Evolutionary conservation across 2,888 invertebrate genomes (phyloP).

Genomic region (Auanema freiburgensis): DNA sequence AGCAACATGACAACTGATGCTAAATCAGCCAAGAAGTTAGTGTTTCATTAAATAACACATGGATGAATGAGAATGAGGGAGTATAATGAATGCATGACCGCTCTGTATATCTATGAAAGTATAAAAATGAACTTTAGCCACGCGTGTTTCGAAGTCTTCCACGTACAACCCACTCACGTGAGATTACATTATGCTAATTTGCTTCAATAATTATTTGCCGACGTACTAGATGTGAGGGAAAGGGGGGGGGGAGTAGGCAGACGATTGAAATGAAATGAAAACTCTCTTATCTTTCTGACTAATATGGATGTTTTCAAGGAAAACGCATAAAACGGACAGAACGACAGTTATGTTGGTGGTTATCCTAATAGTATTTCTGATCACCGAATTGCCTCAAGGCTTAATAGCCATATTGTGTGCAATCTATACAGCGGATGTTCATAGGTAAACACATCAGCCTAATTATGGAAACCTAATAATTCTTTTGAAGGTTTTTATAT

Average conservation of each 20-base stretch:
- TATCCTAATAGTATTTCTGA: constrained; percentile 77
- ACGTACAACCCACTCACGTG: too few relatives aligned
- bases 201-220: too few relatives aligned
- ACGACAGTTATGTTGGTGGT: constrained; percentile 79
- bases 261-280: too few relatives aligned
- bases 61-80: background rate
- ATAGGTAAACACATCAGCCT: constrained; percentile 23
- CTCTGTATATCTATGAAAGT: too few relatives aligned
- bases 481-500: constrained; percentile 31
- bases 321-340: constrained; percentile 66
- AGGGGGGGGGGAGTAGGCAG: too few relatives aligned
- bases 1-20: constrained; percentile 29
- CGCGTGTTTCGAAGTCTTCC: too few relatives aligned
- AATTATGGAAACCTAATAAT: background rate
- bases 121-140: background rate
- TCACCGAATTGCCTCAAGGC: constrained; percentile 74
- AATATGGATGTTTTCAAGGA: constrained; percentile 18
- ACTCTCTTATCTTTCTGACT: too few relatives aligned
- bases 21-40: constrained; percentile 34
- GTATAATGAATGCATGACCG: too few relatives aligned
- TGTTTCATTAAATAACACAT: background rate
- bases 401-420: constrained; percentile 58
- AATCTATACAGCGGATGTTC: constrained; percentile 57
- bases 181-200: background rate
- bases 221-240: too few relatives aligned